Evolutionary conservation across 2,113 vertebrate species (phyloP).

Genomic region (Suricata suricatta): DNA sequence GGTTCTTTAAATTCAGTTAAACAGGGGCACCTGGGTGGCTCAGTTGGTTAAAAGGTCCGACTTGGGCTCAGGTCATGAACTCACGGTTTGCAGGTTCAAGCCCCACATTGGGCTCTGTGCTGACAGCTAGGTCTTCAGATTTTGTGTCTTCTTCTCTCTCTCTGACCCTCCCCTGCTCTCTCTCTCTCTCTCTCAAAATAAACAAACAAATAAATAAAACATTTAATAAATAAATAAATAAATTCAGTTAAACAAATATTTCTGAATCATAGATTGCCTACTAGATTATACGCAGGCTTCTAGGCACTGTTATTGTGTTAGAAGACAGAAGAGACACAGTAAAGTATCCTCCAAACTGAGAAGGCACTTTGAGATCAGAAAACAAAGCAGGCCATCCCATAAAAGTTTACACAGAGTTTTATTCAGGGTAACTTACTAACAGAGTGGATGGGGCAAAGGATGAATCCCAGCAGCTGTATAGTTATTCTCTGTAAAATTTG

Average conservation of each 20-base stretch:
- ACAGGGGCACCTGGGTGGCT: no score
- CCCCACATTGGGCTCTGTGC: no score
- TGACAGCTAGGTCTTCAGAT: no score
- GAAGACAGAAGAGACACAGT: not conserved
- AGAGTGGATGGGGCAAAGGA: not conserved
- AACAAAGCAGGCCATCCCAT: not conserved
- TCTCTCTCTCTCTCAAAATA: no score
- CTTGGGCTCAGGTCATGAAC: no score
- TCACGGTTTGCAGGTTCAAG: no score
- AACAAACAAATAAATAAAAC: no score
- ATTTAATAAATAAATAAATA: no score
- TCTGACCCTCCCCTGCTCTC: no score
- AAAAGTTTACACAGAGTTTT: not conserved
- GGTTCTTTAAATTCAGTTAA: not conserved
- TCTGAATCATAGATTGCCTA: not conserved
- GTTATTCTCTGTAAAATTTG: not conserved
- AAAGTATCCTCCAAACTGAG: not conserved
- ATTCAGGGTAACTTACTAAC: not conserved
- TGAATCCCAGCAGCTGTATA: not conserved
- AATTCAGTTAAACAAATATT: not conserved
- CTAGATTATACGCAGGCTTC: not conserved
- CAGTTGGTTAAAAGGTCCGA: no score
- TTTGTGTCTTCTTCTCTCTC: no score
- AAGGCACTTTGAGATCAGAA: not conserved
- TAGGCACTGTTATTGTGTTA: not conserved